Evolutionary conservation across 2,888 invertebrate species (phyloP), one percentile per base, ranked within the genome.

Genomic region (Diaperis boleti): DNA sequence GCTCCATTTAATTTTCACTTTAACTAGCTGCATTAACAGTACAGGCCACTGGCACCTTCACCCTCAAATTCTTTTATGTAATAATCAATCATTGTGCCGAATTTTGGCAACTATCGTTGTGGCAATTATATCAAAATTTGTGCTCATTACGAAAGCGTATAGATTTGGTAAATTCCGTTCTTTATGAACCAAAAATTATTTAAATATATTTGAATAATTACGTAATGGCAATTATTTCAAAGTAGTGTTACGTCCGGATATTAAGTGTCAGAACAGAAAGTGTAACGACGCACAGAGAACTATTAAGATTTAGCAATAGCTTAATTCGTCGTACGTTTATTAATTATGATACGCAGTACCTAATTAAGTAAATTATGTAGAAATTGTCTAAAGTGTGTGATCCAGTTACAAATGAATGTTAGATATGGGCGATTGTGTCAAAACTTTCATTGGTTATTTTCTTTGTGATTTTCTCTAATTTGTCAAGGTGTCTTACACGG

Each of bases 231-330:
- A 47, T 42, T 42, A 42, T 42, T 42, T 42, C 11, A 11, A 42
- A 20, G 8, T 10, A 11, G 42, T 42, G 47, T 29, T 47, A 47
- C 31, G 29, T 47, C 47, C 47, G 47, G 47, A 11, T 7, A 47
- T 31, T 47, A 47, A 29, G 8, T 18, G 20, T 42, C 42, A 18
- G 26, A 47, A 47, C 47, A 47, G 47, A 47, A 47, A 47, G 47
- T 44, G n/a, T 33, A 10, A 3, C 10, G 13, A n/a, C 22, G 22
- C 22, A 22, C 2, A 17, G 14, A 47, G 4, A 8, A 47, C 26
- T 29, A 47, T 13, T 18, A 18, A 42, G 42, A 42, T 47, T 47
- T 47, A 31, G 47, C 29, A 47, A 47, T 41, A 39, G 13, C 41
- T 41, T 10, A 41, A 41, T 41, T 41, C 7, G 14, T 41, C n/a